phyloP scores from a whole-genome alignment of 2,797 vertebrate species.

The Picus viridis region DNA sequence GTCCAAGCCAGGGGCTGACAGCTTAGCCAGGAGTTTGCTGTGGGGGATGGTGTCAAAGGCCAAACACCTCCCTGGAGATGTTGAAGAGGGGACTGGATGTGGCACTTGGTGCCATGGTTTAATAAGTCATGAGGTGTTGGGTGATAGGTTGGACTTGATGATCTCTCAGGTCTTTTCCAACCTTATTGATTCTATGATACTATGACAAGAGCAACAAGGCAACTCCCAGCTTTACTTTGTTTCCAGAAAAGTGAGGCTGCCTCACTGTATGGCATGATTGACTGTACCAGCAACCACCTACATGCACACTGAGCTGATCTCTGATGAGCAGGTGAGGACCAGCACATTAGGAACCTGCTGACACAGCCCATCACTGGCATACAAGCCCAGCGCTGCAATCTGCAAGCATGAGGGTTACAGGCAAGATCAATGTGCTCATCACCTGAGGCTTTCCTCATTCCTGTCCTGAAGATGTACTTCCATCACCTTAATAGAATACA shows the following conservation, averaged over 20 bases:
- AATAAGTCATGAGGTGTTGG: too few relatives aligned
- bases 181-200: too few relatives aligned
- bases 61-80: too few relatives aligned
- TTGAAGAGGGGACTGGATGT: too few relatives aligned
- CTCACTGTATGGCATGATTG: fast-evolving
- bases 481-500: conserved; percentile 32
- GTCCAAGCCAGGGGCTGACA: too few relatives aligned
- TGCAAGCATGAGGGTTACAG: fast-evolving
- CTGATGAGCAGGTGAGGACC: neutral
- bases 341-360: neutral
- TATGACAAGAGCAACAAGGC: neutral
- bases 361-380: neutral
- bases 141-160: too few relatives aligned
- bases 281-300: neutral
- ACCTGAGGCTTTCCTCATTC: neutral
- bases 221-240: neutral
- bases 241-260: neutral
- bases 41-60: too few relatives aligned
- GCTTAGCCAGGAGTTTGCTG: too few relatives aligned
- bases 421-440: fast-evolving
- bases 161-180: too few relatives aligned
- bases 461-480: neutral
- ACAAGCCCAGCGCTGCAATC: neutral
- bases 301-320: neutral
- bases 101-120: too few relatives aligned